These are phyloP conservation scores for Euplagia quadripunctaria DNA, from an alignment of 2,888 invertebrate species.

Conservation along the genomic window DNA sequence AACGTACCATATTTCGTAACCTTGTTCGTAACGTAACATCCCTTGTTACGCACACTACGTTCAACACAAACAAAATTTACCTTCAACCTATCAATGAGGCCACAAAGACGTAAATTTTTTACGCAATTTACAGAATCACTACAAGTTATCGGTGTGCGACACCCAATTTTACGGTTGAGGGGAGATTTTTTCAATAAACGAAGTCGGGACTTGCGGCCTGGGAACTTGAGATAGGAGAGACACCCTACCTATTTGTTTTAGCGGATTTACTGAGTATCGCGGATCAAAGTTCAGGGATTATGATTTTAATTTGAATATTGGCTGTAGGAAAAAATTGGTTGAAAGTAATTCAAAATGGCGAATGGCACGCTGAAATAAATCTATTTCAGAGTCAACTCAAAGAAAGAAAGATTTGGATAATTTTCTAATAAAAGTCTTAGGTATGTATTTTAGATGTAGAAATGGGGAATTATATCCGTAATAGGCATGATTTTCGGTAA, in stretches of 20 bases:
- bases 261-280: slow-evolving; percentile 15
- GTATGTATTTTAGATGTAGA: too few relatives aligned
- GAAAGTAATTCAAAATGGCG: background rate
- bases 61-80: background rate
- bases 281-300: slow-evolving; percentile 9
- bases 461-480: too few relatives aligned
- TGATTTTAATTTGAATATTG: slow-evolving; percentile 19
- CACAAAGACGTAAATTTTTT: slow-evolving; percentile 10
- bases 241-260: slow-evolving; percentile 23
- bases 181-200: slow-evolving; percentile 46
- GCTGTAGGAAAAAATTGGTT: slow-evolving; percentile 1
- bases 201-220: slow-evolving; percentile 21
- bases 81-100: background rate
- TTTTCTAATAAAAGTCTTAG: background rate
- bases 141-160: slow-evolving; percentile 29
- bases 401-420: background rate
- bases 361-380: too few relatives aligned
- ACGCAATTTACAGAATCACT: slow-evolving; percentile 23
- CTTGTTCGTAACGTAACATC: background rate
- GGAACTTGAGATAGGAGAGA: slow-evolving; percentile 17
- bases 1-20: too few relatives aligned
- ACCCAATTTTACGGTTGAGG: slow-evolving; percentile 42
- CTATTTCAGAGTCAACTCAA: background rate
- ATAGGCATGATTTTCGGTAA: too few relatives aligned
- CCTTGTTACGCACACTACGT: background rate